Evolutionary conservation across 2,888 invertebrate species (phyloP), one percentile per base, ranked within the genome.

Genomic region (Tachina grossa): DNA sequence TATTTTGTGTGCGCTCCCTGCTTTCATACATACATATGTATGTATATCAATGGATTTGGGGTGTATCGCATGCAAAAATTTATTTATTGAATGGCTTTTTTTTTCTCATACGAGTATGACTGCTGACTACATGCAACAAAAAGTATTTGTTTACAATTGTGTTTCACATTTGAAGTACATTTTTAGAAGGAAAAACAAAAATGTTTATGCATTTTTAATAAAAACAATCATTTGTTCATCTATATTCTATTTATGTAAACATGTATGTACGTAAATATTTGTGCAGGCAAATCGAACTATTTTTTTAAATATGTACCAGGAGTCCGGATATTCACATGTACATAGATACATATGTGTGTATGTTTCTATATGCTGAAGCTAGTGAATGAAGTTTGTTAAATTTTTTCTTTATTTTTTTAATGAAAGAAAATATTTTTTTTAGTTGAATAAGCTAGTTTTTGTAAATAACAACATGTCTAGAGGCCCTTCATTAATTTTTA

Each of bases 61-160:
- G 39, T 31, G 10, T n/a, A 53, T 45, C 55, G 66, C 19, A 39
- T 66, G 66, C 66, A 66, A 77, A 66, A 47, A 14, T 49, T 57
- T 66, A 39, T 65, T 77, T 47, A 9, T 51, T 76, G 41, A 41
- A 41, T 63, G 43, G n/a, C 45, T 13, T 13, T 9, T 10, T 19
- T 43, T 22, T 59, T 47, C 31, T 71, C 5, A 14, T 69, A 2
- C 22, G 1, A 4, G 14, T 49, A 10, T 47, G 65, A 8, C 14
- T 31, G 31, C 31, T 6, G 31, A 31, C 31, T 31, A 31, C 22
- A n/a, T n/a, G n/a, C n/a, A 47, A 9, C n/a, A 39, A 59, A 59
- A 9, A 57, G 10, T 31, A 72, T 72, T 49, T 49, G 49, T 59
- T 72, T 61, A 61, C 43, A n/a, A n/a, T 41, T 41, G 9, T n/a